Evolutionary conservation across 2,113 vertebrate species (phyloP).

Genomic region (Mola mola): DNA sequence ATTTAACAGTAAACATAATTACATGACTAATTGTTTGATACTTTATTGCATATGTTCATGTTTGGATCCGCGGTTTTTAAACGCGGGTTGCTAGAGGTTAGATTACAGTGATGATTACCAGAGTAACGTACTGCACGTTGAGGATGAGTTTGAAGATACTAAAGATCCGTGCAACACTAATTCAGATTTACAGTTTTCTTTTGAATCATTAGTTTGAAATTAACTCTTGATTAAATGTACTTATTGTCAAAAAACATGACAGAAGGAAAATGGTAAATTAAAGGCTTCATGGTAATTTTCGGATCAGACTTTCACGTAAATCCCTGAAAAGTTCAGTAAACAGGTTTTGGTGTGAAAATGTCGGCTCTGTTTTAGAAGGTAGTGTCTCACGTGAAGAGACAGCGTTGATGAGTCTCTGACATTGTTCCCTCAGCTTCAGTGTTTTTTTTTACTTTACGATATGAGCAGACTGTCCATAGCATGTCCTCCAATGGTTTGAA

Average conservation of each 20-base stretch:
- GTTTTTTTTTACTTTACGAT: too few relatives aligned
- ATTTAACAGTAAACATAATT: conserved; percentile 5
- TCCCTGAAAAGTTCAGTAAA: conserved; percentile 19
- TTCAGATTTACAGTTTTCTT: too few relatives aligned
- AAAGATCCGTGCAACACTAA: too few relatives aligned
- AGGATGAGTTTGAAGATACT: neutral
- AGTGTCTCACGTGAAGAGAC: too few relatives aligned
- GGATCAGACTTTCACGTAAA: conserved; percentile 16
- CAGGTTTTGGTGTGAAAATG: too few relatives aligned
- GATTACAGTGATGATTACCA: neutral
- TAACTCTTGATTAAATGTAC: neutral
- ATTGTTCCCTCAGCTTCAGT: too few relatives aligned
- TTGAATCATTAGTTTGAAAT: too few relatives aligned
- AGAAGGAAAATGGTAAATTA: neutral
- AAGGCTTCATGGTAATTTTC: neutral
- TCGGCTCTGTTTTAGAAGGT: too few relatives aligned
- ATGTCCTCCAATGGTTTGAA: too few relatives aligned
- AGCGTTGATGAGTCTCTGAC: too few relatives aligned
- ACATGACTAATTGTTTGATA: neutral
- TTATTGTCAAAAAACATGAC: neutral
- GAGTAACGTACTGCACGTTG: too few relatives aligned
- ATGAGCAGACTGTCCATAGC: too few relatives aligned
- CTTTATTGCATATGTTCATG: conserved; percentile 8
- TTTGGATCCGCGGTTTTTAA: conserved; percentile 12
- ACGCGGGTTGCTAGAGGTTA: neutral